Conservation (phyloP, 1,140 invertebrate species). For the Gryllus bimaculatus region DNA sequence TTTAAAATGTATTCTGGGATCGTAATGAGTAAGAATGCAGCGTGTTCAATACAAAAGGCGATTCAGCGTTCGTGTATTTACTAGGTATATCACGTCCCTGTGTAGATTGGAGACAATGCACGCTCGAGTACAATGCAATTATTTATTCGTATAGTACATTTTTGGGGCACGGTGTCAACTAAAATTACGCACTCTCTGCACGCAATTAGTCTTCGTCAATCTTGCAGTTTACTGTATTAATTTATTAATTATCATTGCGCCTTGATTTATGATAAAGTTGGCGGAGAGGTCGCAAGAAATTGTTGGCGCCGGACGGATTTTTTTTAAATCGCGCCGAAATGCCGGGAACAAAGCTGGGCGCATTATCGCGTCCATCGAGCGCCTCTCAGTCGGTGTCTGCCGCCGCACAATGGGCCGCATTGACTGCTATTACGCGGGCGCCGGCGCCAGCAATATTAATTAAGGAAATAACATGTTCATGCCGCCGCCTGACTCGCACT, state of each 20-base stretch:
- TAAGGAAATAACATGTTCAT: constrained; percentile 1
- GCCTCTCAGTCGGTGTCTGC: background rate
- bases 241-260: background rate
- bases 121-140: no score
- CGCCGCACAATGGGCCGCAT: background rate
- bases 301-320: background rate
- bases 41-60: no score
- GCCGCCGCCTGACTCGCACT: background rate
- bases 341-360: background rate
- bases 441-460: background rate
- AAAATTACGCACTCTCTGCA: no score
- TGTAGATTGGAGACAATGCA: no score
- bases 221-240: no score
- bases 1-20: no score
- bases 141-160: no score
- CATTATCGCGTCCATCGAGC: background rate
- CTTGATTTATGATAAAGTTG: background rate
- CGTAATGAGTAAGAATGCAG: no score
- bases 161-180: no score
- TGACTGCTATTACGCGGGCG: background rate
- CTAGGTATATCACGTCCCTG: no score
- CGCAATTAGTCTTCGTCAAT: no score
- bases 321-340: background rate
- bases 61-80: no score
- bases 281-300: background rate